phyloP scores from a whole-genome alignment of 2,113 vertebrate genomes.

The Turdus rufiventris region DNA sequence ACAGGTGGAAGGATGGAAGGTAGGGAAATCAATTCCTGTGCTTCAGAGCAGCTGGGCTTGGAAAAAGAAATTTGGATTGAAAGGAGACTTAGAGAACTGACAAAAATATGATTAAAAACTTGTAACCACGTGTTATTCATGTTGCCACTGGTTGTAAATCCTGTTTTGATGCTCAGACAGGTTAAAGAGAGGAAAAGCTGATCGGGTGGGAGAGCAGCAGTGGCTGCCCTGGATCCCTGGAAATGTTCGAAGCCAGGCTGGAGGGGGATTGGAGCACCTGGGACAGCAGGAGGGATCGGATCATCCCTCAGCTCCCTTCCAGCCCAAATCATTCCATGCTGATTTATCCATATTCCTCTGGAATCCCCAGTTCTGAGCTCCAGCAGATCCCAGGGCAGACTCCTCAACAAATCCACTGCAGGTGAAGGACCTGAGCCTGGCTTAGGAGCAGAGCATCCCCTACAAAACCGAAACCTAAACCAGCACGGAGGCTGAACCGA shows the following conservation, averaged over 20 bases:
- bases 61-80: background rate
- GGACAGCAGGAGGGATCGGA: fast-evolving
- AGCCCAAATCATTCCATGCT: background rate
- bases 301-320: background rate
- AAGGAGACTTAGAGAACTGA: background rate
- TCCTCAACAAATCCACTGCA: background rate
- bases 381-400: background rate
- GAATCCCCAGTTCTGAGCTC: background rate
- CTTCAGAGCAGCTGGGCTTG: background rate
- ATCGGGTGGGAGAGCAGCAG: background rate
- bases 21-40: background rate
- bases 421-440: background rate
- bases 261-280: background rate
- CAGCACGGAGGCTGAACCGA: background rate
- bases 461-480: background rate
- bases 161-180: background rate
- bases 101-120: background rate
- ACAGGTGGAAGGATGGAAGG: background rate
- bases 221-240: background rate
- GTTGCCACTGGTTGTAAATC: background rate
- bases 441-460: background rate
- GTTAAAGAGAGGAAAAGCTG: background rate
- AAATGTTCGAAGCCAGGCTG: fast-evolving
- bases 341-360: background rate
- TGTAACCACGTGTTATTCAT: fast-evolving